These are phyloP conservation scores for Aleadryas rufinucha DNA, from an alignment of 2,113 vertebrate genomes.

Conservation along the genomic window DNA sequence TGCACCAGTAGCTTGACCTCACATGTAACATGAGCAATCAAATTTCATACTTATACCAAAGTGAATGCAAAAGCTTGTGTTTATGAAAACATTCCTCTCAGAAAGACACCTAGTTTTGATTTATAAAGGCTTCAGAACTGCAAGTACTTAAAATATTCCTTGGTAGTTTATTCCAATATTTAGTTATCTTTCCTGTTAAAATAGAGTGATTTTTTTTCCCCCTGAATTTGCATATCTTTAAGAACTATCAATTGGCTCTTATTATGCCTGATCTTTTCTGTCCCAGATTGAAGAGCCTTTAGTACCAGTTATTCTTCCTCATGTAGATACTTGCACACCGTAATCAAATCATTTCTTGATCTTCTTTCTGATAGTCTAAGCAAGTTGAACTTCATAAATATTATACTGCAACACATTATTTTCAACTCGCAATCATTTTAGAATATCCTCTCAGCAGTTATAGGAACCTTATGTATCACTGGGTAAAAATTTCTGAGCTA, in stretches of 20 bases:
- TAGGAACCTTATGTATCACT: neutral
- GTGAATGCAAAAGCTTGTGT: neutral
- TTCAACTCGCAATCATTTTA: neutral
- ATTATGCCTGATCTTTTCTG: neutral
- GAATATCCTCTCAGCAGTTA: neutral
- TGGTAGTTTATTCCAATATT: neutral
- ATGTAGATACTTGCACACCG: neutral
- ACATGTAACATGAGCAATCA: neutral
- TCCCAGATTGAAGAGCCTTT: neutral
- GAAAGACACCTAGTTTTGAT: neutral
- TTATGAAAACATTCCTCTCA: neutral
- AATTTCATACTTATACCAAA: neutral
- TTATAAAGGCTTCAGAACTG: neutral
- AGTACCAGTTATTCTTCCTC: neutral
- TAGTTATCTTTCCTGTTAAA: neutral
- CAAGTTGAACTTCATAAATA: constrained; percentile 25
- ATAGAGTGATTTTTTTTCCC: neutral
- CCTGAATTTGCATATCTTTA: neutral
- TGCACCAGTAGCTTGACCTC: neutral
- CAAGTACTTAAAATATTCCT: neutral
- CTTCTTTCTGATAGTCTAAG: constrained; percentile 29
- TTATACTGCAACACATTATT: constrained; percentile 32
- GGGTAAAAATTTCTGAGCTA: neutral
- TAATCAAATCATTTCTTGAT: constrained; percentile 20
- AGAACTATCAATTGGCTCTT: neutral